A percentile compares a stretch with the other conserved stretches of the same genome.
Conservation (phyloP, 2,797 vertebrate genomes). For the Eutrigla gurnardus region DNA sequence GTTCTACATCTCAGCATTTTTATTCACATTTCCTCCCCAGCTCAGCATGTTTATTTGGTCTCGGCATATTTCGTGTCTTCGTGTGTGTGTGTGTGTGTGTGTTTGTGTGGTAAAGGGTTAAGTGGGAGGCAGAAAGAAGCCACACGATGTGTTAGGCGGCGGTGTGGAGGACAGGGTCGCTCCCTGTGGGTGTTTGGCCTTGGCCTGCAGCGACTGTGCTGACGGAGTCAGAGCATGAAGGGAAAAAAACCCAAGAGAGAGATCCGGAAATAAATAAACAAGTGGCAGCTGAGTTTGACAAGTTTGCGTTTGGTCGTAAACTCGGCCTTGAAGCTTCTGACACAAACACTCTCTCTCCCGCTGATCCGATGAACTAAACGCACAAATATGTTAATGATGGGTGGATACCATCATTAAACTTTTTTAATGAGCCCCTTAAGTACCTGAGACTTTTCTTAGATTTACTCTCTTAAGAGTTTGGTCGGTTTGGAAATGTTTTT, state of each 20-base stretch:
- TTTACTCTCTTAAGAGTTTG: background rate
- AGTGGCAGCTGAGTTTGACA: conserved; percentile 30
- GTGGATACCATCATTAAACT: conserved; percentile 37
- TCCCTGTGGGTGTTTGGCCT: conserved; percentile 68
- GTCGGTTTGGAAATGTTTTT: background rate
- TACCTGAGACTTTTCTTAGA: conserved; percentile 4
- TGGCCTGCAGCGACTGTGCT: conserved; percentile 52
- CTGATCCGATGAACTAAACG: conserved; percentile 34
- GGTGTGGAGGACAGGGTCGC: conserved; percentile 52
- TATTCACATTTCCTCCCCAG: conserved; percentile 49
- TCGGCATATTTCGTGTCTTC: conserved; percentile 37
- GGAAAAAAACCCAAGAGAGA: conserved; percentile 25
- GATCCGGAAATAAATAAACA: conserved; percentile 59
- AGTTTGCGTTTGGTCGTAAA: conserved; percentile 32
- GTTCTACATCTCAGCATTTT: conserved; percentile 45
- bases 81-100: background rate
- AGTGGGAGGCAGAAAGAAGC: conserved; percentile 52
- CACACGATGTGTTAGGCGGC: conserved; percentile 40
- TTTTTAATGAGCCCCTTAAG: conserved; percentile 37
- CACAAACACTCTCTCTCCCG: background rate
- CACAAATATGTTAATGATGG: conserved; percentile 48
- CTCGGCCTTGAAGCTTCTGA: conserved; percentile 12
- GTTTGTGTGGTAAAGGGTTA: conserved; percentile 59
- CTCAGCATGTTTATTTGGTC: conserved; percentile 54
- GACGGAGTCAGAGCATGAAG: conserved; percentile 42